Evolutionary conservation across 2,797 vertebrate genomes (phyloP), one percentile per base, ranked within the genome.

Genomic region (Malurus leucopterus): DNA sequence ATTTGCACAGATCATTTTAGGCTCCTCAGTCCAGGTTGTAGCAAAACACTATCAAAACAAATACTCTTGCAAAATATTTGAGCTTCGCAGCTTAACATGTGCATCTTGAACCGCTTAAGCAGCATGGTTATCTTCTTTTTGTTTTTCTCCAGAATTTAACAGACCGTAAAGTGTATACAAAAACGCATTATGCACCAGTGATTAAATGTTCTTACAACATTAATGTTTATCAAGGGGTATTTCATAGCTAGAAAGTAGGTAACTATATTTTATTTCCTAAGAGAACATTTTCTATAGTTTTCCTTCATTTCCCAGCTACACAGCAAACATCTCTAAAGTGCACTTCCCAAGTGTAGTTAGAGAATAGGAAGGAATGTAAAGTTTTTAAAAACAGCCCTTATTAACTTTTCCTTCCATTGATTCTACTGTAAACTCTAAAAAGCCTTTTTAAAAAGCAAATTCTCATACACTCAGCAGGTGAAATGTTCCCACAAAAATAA

Each of bases 311-410:
- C 95, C 95, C 95, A 93, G 92, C 97, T 97, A 96, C 96, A 98
- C 96, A 96, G 83, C 95, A 95, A 96, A 96, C 96, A 94, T 88
- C 90, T 95, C 96, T 93, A 95, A 97, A 97, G 97, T 97, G 96
- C 97, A 97, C 97, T 97, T 98, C 91, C 97, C 94, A 96, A 95
- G 95, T 97, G 95, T 96, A 97, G 95, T 96, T 95, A 96, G 96
- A 97, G 97, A 97, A 97, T 88, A 97, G 97, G 97, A 98, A 98
- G 97, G 97, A 98, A 97, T 97, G 96, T 97, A 95, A 96, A 97
- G 91, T 97, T 95, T 97, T 97, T 97, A 97, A 97, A 97, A 97
- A 98, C 97, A 98, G 97, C 98, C 98, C 98, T 98, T 98, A 96
- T 96, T 96, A 97, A 98, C 96, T 97, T 95, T 97, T 97, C 97